Base-by-base conservation (phyloP, 2,113 vertebrate genomes). In the Pavo muticus region DNA sequence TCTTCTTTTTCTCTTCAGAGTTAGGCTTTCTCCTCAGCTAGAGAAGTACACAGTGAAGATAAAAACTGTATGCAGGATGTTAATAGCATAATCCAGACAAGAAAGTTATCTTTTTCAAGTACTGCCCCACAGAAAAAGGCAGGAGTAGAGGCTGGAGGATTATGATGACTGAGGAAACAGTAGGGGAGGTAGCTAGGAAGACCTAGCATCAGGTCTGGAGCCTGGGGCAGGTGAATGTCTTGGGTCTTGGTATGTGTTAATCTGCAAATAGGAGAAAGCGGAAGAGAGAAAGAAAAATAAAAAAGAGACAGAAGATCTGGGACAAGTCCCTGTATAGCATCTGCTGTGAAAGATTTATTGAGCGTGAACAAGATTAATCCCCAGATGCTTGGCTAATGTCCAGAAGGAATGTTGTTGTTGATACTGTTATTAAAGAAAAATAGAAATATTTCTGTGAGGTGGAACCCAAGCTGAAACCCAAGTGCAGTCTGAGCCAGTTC, bases 1-100 rank as follows among this genome's bases (percentile, higher is more conserved):
- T 76, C 15, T 1, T 0, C 15, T 1, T 0, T 15, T 48, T 54
- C 27, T 30, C 52, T 16, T 30, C 30, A 54, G 52, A 54, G 52
- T 54, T 30, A 30, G 71, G 39, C 23, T 64, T 61, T 8, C 29
- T 78, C 5, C 27, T 82, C 70, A 45, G 17, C 67, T 67, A 59
- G 47, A 82, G 42, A 73, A 35, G 5, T 40, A 52, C 2, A 47
- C 19, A 44, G 52, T 89, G 32, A 52, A 87, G 35, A 60, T 0
- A 68, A 29, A 56, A 81, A 68, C 24, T 24, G 1, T 2, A 12
- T 21, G 25, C 18, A 32, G 16, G 5, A 8, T 50, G 29, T n/a
- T 59, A 80, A 24, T 8, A 70, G 20, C 40, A 80, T 4, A 86
- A 54, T 39, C 4, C 40, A 86, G 72, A 84, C 59, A 8, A 61